Conservation (phyloP, 2,797 vertebrate genomes). For the Dryobates pubescens region DNA sequence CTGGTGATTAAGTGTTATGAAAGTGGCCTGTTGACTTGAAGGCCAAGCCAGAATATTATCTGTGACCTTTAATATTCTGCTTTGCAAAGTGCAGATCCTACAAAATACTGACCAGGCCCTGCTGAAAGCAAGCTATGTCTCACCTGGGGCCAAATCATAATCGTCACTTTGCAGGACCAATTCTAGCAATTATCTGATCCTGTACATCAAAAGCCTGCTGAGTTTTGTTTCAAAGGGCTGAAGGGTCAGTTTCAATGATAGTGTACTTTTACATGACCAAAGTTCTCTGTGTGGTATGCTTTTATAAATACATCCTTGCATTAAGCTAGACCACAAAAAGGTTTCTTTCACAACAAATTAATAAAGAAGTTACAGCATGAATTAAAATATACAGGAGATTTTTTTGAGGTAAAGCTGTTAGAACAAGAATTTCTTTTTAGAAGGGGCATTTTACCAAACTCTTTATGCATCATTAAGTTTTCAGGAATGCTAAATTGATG, state of each 20-base stretch:
- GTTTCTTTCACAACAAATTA: constrained; percentile 57
- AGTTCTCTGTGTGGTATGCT: background rate
- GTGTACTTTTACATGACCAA: background rate
- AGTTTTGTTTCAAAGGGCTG: background rate
- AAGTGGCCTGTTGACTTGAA: constrained; percentile 31
- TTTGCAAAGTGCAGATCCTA: background rate
- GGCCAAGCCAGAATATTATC: constrained; percentile 22
- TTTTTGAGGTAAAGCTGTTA: constrained; percentile 29
- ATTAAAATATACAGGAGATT: constrained; percentile 50
- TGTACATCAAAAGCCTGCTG: background rate
- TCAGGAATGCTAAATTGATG: constrained; percentile 67
- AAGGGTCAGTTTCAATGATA: background rate
- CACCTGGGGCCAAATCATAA: background rate
- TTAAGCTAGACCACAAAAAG: constrained; percentile 48
- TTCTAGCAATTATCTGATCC: background rate
- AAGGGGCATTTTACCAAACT: constrained; percentile 64
- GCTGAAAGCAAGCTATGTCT: background rate
- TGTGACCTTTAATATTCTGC: constrained; percentile 33
- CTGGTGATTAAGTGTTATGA: constrained; percentile 43
- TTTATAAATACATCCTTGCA: constrained; percentile 14
- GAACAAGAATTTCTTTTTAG: constrained; percentile 58
- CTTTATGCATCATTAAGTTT: constrained; percentile 72
- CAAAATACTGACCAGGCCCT: background rate
- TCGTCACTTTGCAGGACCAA: background rate
- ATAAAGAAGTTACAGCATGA: constrained; percentile 44